Evolutionary conservation across 2,888 invertebrate genomes (phyloP), one percentile per base, ranked within the genome.

Genomic region (Dicycla oo): DNA sequence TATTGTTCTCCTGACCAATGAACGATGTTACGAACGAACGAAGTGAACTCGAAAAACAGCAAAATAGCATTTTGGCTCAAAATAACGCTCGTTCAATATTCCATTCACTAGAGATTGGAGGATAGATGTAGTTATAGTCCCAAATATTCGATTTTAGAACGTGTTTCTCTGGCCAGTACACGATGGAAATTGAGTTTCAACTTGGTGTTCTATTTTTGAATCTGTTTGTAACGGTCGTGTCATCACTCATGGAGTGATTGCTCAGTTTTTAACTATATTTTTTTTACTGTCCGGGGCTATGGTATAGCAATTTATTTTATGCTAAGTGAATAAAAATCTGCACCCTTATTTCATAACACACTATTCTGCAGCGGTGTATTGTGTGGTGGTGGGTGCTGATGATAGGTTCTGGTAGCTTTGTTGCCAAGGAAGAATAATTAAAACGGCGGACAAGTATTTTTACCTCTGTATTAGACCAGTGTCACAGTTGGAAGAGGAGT

Each of bases 141-240:
- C 6, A 47, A 62, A 70, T 23, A 26, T 60, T 78, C 18, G 30
- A 56, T 61, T 72, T 78, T 65, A 11, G 54, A 73, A 61, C 40
- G 23, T 40, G 15, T 58, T 54, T 47, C 23, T 13, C 18, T n/a
- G 47, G 38, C 38, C 23, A 23, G 51, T 45, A 23, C 34, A 18
- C 45, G 18, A 3, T 34, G 7, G 18, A 65, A 65, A 74, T 67
- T 64, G 54, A 30, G 30, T 79, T 79, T 49, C 34, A 11, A 58
- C 15, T n/a, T 20, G 15, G 10, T n/a, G 38, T 73, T 79, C 43
- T 58, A 51, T 67, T 79, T 79, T 73, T 45, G 4, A 73, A 54
- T 63, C 26, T 3, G 15, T 47, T 7, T 47, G 30, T 45, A 6
- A 30, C 38, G 43, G 70, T 13, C 15, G 38, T 34, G 10, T 34